Evolutionary conservation across 2,797 vertebrate species (phyloP).

Genomic region (Sciurus vulgaris): DNA sequence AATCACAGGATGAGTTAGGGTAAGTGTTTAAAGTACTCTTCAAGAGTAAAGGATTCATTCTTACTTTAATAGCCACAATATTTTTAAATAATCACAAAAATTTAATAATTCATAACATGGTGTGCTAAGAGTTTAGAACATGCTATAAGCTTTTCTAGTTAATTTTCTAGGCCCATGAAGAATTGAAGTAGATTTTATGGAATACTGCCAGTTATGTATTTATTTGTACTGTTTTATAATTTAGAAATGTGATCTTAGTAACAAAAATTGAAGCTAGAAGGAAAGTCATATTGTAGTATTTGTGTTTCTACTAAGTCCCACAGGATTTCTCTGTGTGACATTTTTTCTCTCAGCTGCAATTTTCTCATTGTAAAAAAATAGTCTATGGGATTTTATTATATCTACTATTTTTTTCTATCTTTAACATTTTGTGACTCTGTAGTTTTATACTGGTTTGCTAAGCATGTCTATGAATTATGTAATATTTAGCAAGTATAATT

Average conservation of each 20-base stretch:
- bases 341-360: background rate
- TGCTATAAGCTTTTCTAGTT: background rate
- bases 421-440: background rate
- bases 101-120: background rate
- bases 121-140: background rate
- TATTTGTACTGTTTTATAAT: background rate
- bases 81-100: background rate
- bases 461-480: background rate
- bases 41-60: background rate
- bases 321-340: background rate
- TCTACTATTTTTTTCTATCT: background rate
- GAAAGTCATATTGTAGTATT: background rate
- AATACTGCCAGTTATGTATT: background rate
- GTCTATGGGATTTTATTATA: background rate
- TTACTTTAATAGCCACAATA: background rate
- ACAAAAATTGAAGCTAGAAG: conserved; percentile 3
- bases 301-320: background rate
- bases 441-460: background rate
- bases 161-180: background rate
- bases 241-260: background rate
- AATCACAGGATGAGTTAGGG: background rate
- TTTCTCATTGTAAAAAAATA: background rate
- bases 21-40: background rate
- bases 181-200: background rate
- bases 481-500: background rate